These are phyloP conservation scores for Holcopasites calliopsidis DNA, from an alignment of 1,140 invertebrate genomes.

Conservation along the genomic window DNA sequence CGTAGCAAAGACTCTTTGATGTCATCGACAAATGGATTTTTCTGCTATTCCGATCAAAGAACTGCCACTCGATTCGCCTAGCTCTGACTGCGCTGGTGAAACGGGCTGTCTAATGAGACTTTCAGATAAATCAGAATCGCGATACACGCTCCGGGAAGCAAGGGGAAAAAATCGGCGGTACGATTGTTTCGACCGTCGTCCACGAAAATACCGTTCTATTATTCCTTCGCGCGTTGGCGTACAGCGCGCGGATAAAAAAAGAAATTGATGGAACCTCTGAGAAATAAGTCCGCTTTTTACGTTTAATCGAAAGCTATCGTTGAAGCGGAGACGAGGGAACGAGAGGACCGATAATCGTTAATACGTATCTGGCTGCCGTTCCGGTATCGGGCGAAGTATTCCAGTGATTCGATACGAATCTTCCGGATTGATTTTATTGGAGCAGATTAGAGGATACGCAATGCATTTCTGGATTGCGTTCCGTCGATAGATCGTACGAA, in stretches of 20 bases:
- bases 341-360: slow-evolving; percentile 6
- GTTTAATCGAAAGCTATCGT: neutral
- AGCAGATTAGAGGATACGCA: slow-evolving; percentile 2
- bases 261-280: slow-evolving; percentile 1
- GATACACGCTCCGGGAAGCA: slow-evolving; percentile 30
- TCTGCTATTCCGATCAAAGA: slow-evolving; percentile 57
- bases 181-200: neutral
- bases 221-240: neutral
- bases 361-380: neutral
- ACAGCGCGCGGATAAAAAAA: neutral
- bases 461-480: neutral
- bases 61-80: slow-evolving; percentile 5
- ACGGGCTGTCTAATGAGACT: slow-evolving; percentile 47
- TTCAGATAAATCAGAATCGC: neutral
- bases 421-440: neutral
- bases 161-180: slow-evolving; percentile 22
- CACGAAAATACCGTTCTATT: neutral
- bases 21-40: slow-evolving; percentile 48
- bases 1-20: slow-evolving; percentile 34
- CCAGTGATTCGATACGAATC: slow-evolving; percentile 13
- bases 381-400: too few species aligned
- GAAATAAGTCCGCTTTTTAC: slow-evolving; percentile 3
- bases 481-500: too few species aligned
- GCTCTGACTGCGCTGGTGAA: neutral
- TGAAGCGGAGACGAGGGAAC: neutral